Conservation (phyloP, 2,113 vertebrate genomes). For the Brevimyrus niger region DNA sequence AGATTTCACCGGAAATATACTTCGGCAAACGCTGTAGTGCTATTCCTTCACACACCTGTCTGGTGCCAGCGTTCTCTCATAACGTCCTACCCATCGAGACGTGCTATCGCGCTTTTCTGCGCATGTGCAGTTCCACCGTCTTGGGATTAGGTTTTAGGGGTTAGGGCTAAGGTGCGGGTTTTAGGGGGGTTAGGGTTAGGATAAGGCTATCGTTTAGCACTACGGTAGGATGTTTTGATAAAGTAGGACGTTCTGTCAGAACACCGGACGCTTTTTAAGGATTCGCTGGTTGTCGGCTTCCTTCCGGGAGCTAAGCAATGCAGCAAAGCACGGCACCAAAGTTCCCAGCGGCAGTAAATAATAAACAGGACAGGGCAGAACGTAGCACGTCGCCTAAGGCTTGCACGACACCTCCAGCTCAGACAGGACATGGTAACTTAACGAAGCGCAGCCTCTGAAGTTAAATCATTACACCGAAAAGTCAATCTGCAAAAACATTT, state of each 20-base stretch:
- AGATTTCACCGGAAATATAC: conserved; percentile 87
- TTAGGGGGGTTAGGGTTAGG: too few species aligned
- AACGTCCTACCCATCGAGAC: too few species aligned
- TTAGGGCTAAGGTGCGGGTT: too few species aligned
- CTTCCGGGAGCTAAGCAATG: neutral
- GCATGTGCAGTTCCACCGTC: too few species aligned
- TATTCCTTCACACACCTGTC: neutral
- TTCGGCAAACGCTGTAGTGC: conserved; percentile 62
- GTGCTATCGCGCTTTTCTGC: too few species aligned
- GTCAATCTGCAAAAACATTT: neutral
- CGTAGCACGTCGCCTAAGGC: neutral
- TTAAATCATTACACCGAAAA: neutral
- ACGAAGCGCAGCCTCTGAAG: neutral
- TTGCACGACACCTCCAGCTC: neutral
- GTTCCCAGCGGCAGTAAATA: neutral
- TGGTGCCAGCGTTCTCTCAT: too few species aligned
- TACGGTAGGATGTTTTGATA: too few species aligned
- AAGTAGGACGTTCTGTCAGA: too few species aligned
- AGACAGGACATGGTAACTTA: neutral
- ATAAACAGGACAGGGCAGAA: neutral
- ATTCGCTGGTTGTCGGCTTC: neutral
- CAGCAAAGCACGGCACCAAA: neutral
- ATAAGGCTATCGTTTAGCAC: too few species aligned
- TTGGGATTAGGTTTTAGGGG: too few species aligned
- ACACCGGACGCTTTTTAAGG: neutral